Base-by-base conservation (phyloP, 2,113 vertebrate species). In the Ictalurus punctatus region DNA sequence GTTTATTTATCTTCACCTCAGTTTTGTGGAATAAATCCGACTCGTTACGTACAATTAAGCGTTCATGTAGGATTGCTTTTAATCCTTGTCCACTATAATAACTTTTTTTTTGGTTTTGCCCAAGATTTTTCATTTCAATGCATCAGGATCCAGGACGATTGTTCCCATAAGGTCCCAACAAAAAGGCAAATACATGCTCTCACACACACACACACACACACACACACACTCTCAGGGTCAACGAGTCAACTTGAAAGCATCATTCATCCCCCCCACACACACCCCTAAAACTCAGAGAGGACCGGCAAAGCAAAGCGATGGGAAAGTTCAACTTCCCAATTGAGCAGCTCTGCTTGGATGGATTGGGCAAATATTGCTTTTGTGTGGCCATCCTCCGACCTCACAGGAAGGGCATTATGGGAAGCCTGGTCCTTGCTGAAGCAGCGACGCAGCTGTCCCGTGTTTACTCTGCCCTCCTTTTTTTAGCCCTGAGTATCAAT, bases 291-390 rank as follows among this genome's bases (percentile, higher is more conserved):
- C 80, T 40, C 0, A 34, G 14, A 6, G 48, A 27, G 23, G 58
- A 63, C 21, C 81, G 52, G 63, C 37, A 65, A 71, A 54, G 69
- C 44, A 37, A 83, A 84, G 87, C 82, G 92, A 95, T 96, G 95
- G 95, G 94, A 96, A 96, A 95, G 94, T 94, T 94, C 91, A 92
- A 88, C 83, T 82, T 73, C 89, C 91, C 91, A 92, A 93, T 93
- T 91, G 92, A 91, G 76, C 90, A 92, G 93, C 94, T 76, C 93
- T 94, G 95, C 94, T 95, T 94, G 94, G 94, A 95, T 92, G 94
- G 93, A 94, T 94, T 95, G 94, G 94, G 94, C 94, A 96, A 96
- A 96, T 95, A 95, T 95, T 94, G 94, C 93, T 90, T 95, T 94
- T 96, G 95, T 94, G 93, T 54, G 93, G 93, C 92, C 21, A 89